Evolutionary conservation across 2,797 vertebrate species (phyloP), one percentile per base, ranked within the genome.

Genomic region (Alosa sapidissima): DNA sequence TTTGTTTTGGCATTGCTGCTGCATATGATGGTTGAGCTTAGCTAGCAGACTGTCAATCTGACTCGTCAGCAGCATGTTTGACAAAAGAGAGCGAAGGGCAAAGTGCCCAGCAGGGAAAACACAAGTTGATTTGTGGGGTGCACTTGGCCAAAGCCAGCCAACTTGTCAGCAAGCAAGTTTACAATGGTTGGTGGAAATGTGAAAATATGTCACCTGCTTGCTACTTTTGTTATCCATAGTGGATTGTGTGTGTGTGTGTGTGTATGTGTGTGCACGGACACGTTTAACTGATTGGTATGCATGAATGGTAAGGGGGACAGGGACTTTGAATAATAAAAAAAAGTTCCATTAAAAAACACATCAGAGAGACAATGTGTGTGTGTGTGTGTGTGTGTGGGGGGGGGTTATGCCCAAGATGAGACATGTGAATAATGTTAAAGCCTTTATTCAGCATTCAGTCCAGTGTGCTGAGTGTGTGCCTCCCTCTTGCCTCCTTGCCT

Each of bases 391-490:
- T 7, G 49, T 7, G 49, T 7, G 55, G 65, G 16, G 3, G 2
- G 65, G n/a, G 21, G n/a, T 62, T 62, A 19, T 65, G 60, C 13
- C 68, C 68, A 75, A 14, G 33, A 19, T 75, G 14, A 41, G 2
- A 13, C 33, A 75, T 75, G 36, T 45, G 36, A 36, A 19, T 5
- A 45, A 19, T 41, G 68, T 45, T 75, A 75, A 75, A 75, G 68
- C 9, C 68, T 75, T 33, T 75, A 10, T 75, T 75, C 68, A 75
- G 68, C 68, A 75, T 75, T 75, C 2, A 0, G 68, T 75, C 68
- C 68, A 75, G 68, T 75, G 36, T 75, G 68, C 68, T 75, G 68
- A 75, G 33, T 75, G 41, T 16, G 68, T 41, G 68, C 68, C 68
- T 75, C 33, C 41, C 28, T 72, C 33, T 75, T 14, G 65, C 41